Conservation (phyloP, 1,140 invertebrate species). For the Drosophila subpulchrella region DNA sequence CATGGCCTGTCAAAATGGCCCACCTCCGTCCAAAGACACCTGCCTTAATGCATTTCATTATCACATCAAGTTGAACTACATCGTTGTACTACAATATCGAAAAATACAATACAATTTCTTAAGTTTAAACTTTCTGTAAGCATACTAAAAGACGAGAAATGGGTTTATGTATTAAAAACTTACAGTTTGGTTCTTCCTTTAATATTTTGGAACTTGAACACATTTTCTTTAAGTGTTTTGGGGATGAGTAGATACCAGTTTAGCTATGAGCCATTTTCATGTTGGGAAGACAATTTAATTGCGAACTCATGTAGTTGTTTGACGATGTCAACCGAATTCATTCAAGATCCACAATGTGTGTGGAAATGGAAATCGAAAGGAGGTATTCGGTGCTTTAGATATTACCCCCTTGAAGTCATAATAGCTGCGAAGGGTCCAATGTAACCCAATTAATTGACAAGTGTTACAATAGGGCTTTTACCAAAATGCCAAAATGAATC, state of each 20-base stretch:
- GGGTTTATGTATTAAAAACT: no score
- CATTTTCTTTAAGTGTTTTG: neutral
- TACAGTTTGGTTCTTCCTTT: no score
- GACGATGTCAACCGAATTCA: slow-evolving; percentile 55
- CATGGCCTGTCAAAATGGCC: neutral
- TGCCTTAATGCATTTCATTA: neutral
- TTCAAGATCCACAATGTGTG: slow-evolving; percentile 2
- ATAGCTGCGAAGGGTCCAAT: slow-evolving; percentile 50
- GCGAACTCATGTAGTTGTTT: slow-evolving; percentile 76
- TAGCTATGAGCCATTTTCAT: slow-evolving; percentile 42
- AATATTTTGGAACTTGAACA: neutral
- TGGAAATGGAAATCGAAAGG: neutral
- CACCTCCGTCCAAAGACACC: no score
- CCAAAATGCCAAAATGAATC: no score
- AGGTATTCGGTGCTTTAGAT: neutral
- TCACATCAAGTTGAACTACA: neutral
- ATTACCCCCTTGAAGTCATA: slow-evolving; percentile 36
- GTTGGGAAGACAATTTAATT: slow-evolving; percentile 70
- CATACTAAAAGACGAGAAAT: no score
- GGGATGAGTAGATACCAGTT: neutral
- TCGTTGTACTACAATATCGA: no score
- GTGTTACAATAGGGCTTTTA: slow-evolving; percentile 41
- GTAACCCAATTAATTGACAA: slow-evolving; percentile 68
- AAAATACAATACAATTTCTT: no score
- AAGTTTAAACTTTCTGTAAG: no score